Evolutionary conservation across 2,797 vertebrate genomes (phyloP).

Genomic region (Molossus molossus): DNA sequence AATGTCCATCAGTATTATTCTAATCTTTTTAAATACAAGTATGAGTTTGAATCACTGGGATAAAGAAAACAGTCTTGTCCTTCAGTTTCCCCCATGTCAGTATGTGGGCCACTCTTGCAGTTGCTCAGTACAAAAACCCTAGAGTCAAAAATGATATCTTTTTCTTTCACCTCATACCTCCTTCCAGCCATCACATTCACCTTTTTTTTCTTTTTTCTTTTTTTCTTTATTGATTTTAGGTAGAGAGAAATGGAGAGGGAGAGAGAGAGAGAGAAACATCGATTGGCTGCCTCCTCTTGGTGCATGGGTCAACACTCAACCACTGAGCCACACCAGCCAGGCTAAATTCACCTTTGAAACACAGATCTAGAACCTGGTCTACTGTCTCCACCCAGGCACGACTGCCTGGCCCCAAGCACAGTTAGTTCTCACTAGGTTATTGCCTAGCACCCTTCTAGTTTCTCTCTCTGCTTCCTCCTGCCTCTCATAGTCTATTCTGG

Average conservation of each 20-base stretch:
- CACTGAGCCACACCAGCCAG: too few relatives aligned
- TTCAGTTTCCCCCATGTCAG: background rate
- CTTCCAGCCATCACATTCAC: background rate
- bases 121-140: background rate
- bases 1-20: too few relatives aligned
- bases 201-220: background rate
- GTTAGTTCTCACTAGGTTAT: background rate
- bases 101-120: background rate
- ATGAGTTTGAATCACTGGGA: background rate
- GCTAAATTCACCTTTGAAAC: background rate
- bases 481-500: background rate
- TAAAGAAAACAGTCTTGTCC: background rate
- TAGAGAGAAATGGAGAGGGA: too few relatives aligned
- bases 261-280: too few relatives aligned
- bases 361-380: background rate
- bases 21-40: background rate
- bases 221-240: too few relatives aligned
- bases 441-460: background rate
- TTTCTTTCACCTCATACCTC: background rate
- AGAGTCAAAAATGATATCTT: background rate
- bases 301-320: too few relatives aligned
- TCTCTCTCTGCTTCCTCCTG: background rate
- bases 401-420: background rate
- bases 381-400: background rate
- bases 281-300: too few relatives aligned